Percentiles rank a stretch among this genome's conserved stretches.
phyloP scores from a whole-genome alignment of 2,888 invertebrate genomes.

The Drosophila nr. perissopoda region DNA sequence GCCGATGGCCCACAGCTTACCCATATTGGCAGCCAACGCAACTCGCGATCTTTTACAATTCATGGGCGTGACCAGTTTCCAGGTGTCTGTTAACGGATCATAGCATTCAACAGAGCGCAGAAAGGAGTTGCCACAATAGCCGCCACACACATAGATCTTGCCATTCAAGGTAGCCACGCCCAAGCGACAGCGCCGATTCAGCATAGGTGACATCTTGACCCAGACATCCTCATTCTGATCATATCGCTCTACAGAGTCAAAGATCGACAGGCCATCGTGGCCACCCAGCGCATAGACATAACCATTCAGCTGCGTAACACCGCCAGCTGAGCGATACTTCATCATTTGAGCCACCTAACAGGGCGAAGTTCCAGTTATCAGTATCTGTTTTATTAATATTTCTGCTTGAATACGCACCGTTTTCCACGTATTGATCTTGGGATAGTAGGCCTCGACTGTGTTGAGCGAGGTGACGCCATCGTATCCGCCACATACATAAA shows the following conservation, averaged over 20 bases:
- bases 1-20: conserved; percentile 93
- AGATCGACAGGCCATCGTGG: conserved; percentile 94
- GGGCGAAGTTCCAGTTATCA: neutral
- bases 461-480: conserved; percentile 93
- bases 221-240: conserved; percentile 91
- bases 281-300: conserved; percentile 93
- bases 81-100: conserved; percentile 90
- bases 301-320: conserved; percentile 88
- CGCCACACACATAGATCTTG: conserved; percentile 93
- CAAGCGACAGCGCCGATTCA: conserved; percentile 92
- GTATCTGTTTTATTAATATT: neutral
- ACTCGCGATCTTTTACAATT: conserved; percentile 92
- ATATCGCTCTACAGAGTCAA: conserved; percentile 93
- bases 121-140: conserved; percentile 94
- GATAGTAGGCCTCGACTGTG: conserved; percentile 92
- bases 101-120: conserved; percentile 93
- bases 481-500: conserved; percentile 94
- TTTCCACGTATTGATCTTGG: conserved; percentile 90
- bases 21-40: conserved; percentile 93
- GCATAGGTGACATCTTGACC: conserved; percentile 91
- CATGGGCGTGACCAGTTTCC: conserved; percentile 92
- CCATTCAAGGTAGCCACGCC: conserved; percentile 93
- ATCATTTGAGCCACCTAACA: conserved; percentile 85
- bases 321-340: conserved; percentile 88
- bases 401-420: conserved; percentile 86